Base-by-base conservation (phyloP, 2,113 vertebrate species). In the Reinhardtius hippoglossoides region DNA sequence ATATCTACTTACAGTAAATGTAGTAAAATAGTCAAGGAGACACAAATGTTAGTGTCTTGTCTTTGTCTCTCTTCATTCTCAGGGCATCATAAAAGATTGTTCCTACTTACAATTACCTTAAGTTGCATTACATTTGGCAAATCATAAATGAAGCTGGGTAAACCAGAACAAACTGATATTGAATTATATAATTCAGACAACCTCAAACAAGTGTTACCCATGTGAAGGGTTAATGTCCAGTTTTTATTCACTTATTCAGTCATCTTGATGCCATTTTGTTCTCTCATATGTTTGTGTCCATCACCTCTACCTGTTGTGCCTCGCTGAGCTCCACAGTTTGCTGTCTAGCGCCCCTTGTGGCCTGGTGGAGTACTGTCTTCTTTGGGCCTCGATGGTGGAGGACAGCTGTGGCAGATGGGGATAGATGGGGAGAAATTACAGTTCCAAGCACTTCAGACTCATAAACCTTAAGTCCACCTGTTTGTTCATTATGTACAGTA, bases 251-350 rank as follows among this genome's bases (percentile, higher is more conserved):
- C 46, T 1, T 18, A 5, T 16, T 16, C 46, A 48, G 15, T 18
- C 46, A 48, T 48, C 18, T 48, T 48, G 40, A 10, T 12, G 46
- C 6, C 46, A 50, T 50, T 7, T 50, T 50, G 40, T 42, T 13
- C 12, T 42, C 10, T 48, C 4, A 48, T 48, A 48, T n/a, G 0
- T 54, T 8, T 56, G 54, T 79, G 44, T 66, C 26, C 52, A 70
- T 66, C 23, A 71, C 27, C 5, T 60, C 5, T 31, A 31, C 1
- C 31, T 20, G 1, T 20, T 58, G 21, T 24, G 50, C 18, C 10
- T 68, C 67, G 81, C 77, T 74, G 57, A 93, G 93, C 87, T 89
- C 40, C 75, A 88, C 40, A 71, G 78, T 60, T 88, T 76, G 80
- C 68, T 84, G 64, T 85, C 82, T 24, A 62, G 1, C 5, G 75